Conservation (phyloP, 2,888 invertebrate species). For the Clunio marinus region DNA sequence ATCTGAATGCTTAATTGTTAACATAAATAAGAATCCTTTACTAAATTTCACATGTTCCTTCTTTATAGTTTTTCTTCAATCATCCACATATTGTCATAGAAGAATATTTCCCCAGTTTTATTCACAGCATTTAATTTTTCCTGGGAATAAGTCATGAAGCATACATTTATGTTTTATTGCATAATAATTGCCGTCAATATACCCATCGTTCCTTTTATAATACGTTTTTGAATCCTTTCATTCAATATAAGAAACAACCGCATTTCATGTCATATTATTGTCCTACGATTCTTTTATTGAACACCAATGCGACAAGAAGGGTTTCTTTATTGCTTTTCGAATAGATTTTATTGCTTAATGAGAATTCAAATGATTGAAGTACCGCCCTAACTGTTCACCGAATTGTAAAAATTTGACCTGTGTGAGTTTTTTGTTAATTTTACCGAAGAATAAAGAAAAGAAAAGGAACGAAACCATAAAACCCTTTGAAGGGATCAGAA, state of each 20-base stretch:
- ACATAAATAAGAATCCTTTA: no score
- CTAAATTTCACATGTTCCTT: no score
- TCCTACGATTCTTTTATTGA: conserved; percentile 14
- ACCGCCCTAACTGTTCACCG: conserved; percentile 27
- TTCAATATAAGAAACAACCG: background rate
- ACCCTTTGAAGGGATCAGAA: background rate
- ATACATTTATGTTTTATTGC: conserved; percentile 21
- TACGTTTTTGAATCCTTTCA: conserved; percentile 14
- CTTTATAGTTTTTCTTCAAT: no score
- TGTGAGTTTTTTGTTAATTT: conserved; percentile 11
- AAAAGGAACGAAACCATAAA: conserved; percentile 8
- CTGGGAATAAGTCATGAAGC: no score
- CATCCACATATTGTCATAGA: no score
- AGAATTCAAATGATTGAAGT: conserved; percentile 37
- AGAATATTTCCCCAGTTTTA: no score
- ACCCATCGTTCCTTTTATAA: background rate
- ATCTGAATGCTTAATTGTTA: no score
- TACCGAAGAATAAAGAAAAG: background rate
- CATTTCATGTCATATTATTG: conserved; percentile 5
- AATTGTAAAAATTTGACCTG: conserved; percentile 11
- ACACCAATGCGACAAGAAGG: conserved; percentile 14
- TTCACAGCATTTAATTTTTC: no score
- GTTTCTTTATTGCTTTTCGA: background rate
- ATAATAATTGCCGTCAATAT: conserved; percentile 22
- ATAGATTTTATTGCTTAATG: conserved; percentile 32